Percentiles rank a stretch among this genome's conserved stretches.
Conservation (phyloP, 2,797 vertebrate genomes). For the Salmo trutta region DNA sequence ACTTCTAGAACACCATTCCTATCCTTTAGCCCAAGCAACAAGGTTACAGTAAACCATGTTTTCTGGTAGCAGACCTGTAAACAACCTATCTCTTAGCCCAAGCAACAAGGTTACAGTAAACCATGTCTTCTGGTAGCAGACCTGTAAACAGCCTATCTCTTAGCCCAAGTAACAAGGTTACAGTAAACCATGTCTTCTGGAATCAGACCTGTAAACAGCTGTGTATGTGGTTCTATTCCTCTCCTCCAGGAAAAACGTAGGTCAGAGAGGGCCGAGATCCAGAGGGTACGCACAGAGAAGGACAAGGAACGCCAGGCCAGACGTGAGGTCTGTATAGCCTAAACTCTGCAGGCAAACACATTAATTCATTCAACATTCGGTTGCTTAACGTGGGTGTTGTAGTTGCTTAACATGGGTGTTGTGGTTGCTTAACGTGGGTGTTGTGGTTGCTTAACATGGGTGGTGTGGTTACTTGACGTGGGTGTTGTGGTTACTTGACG, state of each 20-base stretch:
- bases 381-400: too few species aligned
- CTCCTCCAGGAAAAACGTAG: constrained; percentile 89
- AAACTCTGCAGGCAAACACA: too few species aligned
- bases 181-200: too few species aligned
- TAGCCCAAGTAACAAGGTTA: too few species aligned
- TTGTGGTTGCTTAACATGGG: too few species aligned
- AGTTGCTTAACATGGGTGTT: too few species aligned
- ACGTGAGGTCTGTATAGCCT: constrained; percentile 76
- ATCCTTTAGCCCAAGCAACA: too few species aligned
- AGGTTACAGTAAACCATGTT: neutral
- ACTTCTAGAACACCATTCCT: neutral
- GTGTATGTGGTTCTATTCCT: constrained; percentile 10
- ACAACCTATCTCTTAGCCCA: neutral
- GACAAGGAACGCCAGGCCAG: constrained; percentile 91
- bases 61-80: constrained; percentile 3
- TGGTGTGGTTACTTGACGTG: too few species aligned
- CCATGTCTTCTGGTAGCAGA: neutral
- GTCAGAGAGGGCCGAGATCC: constrained; percentile 89
- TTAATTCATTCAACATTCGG: too few species aligned
- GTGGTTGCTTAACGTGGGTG: too few species aligned
- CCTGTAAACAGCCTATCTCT: neutral
- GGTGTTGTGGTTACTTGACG: too few species aligned
- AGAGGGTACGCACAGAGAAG: constrained; percentile 89
- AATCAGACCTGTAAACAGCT: neutral
- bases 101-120: neutral